phyloP scores from a whole-genome alignment of 2,888 invertebrate genomes.

The Noctua janthina region DNA sequence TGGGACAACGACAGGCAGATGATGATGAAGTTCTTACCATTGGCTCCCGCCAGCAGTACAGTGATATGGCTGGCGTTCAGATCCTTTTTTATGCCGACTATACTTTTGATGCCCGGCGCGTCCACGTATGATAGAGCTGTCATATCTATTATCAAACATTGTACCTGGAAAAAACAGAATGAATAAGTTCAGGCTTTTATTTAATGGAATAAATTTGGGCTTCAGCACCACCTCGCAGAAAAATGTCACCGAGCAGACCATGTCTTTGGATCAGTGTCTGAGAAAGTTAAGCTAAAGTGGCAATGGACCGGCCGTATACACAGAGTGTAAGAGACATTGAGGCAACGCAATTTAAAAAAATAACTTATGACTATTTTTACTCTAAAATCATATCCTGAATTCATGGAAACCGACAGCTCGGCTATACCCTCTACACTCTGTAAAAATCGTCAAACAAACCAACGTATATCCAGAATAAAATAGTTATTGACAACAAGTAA shows the following conservation, averaged over 20 bases:
- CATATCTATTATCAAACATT: conserved; percentile 92
- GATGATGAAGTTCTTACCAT: conserved; percentile 84
- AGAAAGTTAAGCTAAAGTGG: not conserved
- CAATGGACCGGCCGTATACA: not conserved
- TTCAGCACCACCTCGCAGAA: not conserved
- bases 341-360: too few relatives aligned
- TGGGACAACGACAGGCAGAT: not conserved
- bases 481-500: too few relatives aligned
- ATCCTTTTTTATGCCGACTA: conserved; percentile 90
- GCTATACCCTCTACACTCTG: too few relatives aligned
- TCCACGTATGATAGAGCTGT: conserved; percentile 93
- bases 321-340: not conserved
- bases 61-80: conserved; percentile 88
- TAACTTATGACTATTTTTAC: too few relatives aligned
- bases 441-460: too few relatives aligned
- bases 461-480: too few relatives aligned
- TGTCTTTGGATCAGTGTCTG: not conserved
- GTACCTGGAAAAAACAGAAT: conserved; percentile 78
- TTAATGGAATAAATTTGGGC: not conserved
- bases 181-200: not conserved
- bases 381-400: too few relatives aligned
- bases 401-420: too few relatives aligned
- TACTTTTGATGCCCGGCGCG: conserved; percentile 92
- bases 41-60: conserved; percentile 91
- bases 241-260: not conserved